Conservation (phyloP, 2,888 invertebrate species). For the Diogma glabrata region DNA sequence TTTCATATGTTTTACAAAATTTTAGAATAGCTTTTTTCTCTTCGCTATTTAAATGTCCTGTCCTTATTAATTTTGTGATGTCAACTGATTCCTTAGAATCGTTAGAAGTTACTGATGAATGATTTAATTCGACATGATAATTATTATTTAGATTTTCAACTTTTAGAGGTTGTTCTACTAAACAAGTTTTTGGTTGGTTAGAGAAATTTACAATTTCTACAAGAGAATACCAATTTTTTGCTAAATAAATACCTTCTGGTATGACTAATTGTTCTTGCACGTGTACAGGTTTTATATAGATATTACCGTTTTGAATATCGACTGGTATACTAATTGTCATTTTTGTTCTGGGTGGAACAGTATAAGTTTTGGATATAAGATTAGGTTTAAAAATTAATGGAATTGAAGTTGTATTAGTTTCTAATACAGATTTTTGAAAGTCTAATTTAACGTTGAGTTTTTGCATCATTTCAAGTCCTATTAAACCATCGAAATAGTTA, state of each 20-base stretch:
- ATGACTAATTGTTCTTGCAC: slow-evolving; percentile 13
- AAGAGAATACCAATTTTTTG: slow-evolving; percentile 12
- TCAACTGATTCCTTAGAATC: background rate
- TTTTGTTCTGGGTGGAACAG: slow-evolving; percentile 12
- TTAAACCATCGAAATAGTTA: background rate
- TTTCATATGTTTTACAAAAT: slow-evolving; percentile 16
- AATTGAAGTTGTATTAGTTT: slow-evolving; percentile 11
- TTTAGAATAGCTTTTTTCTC: slow-evolving; percentile 14
- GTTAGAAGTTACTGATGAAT: too few relatives aligned
- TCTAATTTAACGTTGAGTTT: slow-evolving; percentile 13
- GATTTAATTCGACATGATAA: too few relatives aligned
- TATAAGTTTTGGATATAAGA: slow-evolving; percentile 14
- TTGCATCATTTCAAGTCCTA: background rate
- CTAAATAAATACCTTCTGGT: slow-evolving; percentile 14
- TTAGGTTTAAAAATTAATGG: slow-evolving; percentile 14
- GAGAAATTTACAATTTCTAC: slow-evolving; percentile 15
- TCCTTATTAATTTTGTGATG: background rate
- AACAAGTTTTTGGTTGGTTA: slow-evolving; percentile 8
- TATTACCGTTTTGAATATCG: slow-evolving; percentile 13
- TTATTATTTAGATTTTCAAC: slow-evolving; percentile 1
- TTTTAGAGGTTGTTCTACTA: slow-evolving; percentile 15
- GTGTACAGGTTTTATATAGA: slow-evolving; percentile 12
- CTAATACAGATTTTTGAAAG: slow-evolving; percentile 14
- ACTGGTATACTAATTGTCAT: slow-evolving; percentile 1
- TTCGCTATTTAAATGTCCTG: slow-evolving; percentile 17